Evolutionary conservation across 2,797 vertebrate genomes (phyloP), one percentile per base, ranked within the genome.

Genomic region (Sylvia borin): DNA sequence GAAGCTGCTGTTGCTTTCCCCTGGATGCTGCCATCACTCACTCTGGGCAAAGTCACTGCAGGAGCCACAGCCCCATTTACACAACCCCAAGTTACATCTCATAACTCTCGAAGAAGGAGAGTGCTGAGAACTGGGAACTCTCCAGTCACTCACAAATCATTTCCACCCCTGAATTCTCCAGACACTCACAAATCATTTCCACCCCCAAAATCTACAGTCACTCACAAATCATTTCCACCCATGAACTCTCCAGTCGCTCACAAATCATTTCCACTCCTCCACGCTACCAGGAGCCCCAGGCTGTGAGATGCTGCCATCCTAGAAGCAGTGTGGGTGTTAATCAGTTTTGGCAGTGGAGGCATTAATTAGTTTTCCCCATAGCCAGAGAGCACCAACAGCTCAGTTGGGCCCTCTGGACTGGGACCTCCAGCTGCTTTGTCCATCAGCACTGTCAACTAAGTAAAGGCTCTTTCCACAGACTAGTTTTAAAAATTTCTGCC

Each of bases 201-300:
- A 38, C 3, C 27, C 31, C 0, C 13, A 17, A 93, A 51, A 6
- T 54, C 40, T 34, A 20, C 4, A 32, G 32, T 7, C 54, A 11
- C 62, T 38, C 62, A 60, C 54, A 53, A 85, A 76, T 67, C 48
- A 54, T 25, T 73, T 48, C 42, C 25, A 55, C 51, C 38, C 32
- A 0, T 51, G 57, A 88, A 48, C 47, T 53, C 79, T 60, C 45
- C 10, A 36, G 61, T 36, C 70, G 14, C 53, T 32, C 61, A 58
- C 60, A 65, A 84, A 93, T 85, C 55, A 92, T 70, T 82, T 71
- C 81, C 40, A 75, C 38, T 47, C 27, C 0, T 4, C 61, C 34
- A 6, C 0, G 0, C 80, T 22, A 50, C 34, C 0, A 0, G 36
- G 16, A 93, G 62, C 54, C 65, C 42, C 65, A 29, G 53, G 38